Evolutionary conservation across 1,140 invertebrate genomes (phyloP).

Genomic region (Drosophila bifasciata): DNA sequence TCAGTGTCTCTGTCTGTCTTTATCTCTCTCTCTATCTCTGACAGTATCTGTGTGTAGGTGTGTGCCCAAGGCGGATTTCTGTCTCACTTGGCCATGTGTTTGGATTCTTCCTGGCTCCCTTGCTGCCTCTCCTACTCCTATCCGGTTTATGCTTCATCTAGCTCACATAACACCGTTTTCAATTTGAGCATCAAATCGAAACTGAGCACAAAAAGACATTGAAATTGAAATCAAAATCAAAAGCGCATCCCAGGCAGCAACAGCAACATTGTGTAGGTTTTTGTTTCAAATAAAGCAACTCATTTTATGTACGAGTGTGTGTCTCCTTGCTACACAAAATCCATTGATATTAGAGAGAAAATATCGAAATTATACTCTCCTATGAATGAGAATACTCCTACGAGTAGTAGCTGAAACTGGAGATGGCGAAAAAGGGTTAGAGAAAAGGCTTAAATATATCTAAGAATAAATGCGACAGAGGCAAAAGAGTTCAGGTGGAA

Average conservation of each 20-base stretch:
- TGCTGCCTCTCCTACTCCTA: not conserved
- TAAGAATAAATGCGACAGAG: too few species aligned
- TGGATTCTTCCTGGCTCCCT: not conserved
- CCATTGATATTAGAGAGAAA: slow-evolving; percentile 23
- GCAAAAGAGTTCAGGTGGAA: too few species aligned
- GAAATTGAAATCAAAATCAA: slow-evolving; percentile 66
- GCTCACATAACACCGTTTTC: slow-evolving; percentile 73
- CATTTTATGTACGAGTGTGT: slow-evolving; percentile 21
- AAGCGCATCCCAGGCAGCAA: slow-evolving; percentile 9
- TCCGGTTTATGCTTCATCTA: slow-evolving; percentile 49
- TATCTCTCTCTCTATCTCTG: slow-evolving; percentile 3
- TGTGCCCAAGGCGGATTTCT: slow-evolving; percentile 34
- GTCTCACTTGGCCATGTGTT: slow-evolving; percentile 26
- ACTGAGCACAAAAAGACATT: slow-evolving; percentile 52
- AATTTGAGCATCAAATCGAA: slow-evolving; percentile 72
- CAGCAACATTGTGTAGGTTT: slow-evolving; percentile 22
- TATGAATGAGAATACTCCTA: too few species aligned
- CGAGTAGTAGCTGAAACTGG: too few species aligned
- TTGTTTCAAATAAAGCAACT: slow-evolving; percentile 42
- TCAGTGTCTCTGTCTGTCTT: slow-evolving; percentile 4
- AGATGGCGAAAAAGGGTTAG: too few species aligned
- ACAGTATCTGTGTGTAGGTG: slow-evolving; percentile 12
- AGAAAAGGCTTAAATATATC: not conserved
- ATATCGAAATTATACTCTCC: slow-evolving; percentile 13
- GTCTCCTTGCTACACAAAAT: slow-evolving; percentile 24